Percentiles rank a stretch among this genome's conserved stretches.
phyloP scores from a whole-genome alignment of 1,140 invertebrate genomes.

The Drosophila sechellia region DNA sequence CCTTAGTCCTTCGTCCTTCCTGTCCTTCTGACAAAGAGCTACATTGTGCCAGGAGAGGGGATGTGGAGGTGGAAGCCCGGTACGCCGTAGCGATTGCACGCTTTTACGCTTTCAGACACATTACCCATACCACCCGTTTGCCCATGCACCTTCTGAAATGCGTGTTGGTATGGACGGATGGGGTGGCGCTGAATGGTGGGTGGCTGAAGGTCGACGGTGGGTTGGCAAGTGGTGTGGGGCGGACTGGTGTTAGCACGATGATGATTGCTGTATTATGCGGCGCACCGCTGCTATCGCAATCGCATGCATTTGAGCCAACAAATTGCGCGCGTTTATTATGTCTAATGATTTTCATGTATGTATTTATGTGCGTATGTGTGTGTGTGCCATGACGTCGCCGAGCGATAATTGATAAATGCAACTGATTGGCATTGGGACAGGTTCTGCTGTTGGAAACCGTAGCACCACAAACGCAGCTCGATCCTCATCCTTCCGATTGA shows the following conservation, averaged over 20 bases:
- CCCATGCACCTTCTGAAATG: conserved; percentile 51
- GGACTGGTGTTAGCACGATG: conserved; percentile 28
- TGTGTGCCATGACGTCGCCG: not conserved
- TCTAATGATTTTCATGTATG: conserved; percentile 58
- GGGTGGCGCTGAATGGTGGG: not conserved
- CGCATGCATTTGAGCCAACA: conserved; percentile 74
- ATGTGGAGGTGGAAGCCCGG: conserved; percentile 39
- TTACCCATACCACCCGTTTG: conserved; percentile 65
- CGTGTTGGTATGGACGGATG: not conserved
- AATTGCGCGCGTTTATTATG: conserved; percentile 71
- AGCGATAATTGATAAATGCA: conserved; percentile 67
- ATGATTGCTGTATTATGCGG: conserved; percentile 77
- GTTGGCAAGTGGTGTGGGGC: not conserved
- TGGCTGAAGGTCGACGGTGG: conserved; percentile 5
- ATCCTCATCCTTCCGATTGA: not conserved
- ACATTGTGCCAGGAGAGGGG: conserved; percentile 28
- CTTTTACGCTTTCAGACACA: conserved; percentile 84
- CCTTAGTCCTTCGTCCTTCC: conserved; percentile 3
- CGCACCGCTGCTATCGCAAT: conserved; percentile 54
- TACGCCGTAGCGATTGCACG: conserved; percentile 78
- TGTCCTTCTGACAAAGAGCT: conserved; percentile 53
- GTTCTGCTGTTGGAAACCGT: not conserved
- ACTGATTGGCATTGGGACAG: conserved; percentile 55
- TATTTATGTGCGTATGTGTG: not conserved
- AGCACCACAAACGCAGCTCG: not conserved